phyloP scores from a whole-genome alignment of 1,140 invertebrate species.

The Bombus terrestris region DNA sequence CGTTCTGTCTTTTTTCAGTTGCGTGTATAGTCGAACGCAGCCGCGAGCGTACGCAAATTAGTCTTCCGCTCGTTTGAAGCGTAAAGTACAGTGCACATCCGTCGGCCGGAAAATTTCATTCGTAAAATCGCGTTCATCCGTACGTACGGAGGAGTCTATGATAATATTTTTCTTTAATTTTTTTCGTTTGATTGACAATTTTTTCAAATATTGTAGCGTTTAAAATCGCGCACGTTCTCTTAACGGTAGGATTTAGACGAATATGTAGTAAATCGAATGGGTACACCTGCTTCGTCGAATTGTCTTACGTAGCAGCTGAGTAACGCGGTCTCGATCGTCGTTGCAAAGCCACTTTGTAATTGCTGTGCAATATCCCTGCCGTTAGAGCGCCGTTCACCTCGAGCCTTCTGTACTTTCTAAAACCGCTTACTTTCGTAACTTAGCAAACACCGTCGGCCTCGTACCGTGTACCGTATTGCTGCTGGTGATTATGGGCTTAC shows the following conservation, averaged over 20 bases:
- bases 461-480: conserved; percentile 36
- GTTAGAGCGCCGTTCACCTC: conserved; percentile 75
- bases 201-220: too few relatives aligned
- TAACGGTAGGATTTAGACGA: neutral
- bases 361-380: conserved; percentile 48
- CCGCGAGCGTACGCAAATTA: conserved; percentile 28
- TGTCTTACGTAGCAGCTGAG: conserved; percentile 12
- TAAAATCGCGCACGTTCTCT: neutral
- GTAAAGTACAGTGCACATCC: conserved; percentile 10
- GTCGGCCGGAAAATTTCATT: conserved; percentile 13
- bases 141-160: neutral
- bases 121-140: neutral
- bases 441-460: conserved; percentile 61
- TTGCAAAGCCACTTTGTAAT: conserved; percentile 57
- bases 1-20: conserved; percentile 1
- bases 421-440: conserved; percentile 82
- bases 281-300: conserved; percentile 37
- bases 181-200: neutral
- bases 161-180: neutral
- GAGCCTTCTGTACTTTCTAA: conserved; percentile 81
- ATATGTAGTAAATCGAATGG: neutral
- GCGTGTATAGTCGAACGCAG: neutral
- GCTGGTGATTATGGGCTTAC: conserved; percentile 28
- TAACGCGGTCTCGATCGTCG: conserved; percentile 18
- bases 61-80: conserved; percentile 21